A percentile compares a stretch with the other conserved stretches of the same genome.
phyloP scores from a whole-genome alignment of 1,140 invertebrate genomes.

The Drosophila teissieri region DNA sequence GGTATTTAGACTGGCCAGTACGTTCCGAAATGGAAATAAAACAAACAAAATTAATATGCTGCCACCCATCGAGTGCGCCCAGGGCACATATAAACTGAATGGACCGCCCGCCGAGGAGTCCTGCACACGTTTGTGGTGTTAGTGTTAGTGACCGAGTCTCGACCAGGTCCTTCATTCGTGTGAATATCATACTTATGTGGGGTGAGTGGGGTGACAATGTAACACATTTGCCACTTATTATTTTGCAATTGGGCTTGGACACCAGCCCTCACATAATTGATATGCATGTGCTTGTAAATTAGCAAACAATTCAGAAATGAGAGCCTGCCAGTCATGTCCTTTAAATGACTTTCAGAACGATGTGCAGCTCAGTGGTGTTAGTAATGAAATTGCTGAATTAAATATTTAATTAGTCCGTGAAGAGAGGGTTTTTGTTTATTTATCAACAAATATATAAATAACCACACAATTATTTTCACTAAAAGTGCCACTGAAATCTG shows the following conservation, averaged over 20 bases:
- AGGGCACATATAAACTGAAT: slow-evolving; percentile 34
- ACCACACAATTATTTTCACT: too few species aligned
- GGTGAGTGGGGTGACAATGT: neutral
- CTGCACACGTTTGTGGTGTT: neutral
- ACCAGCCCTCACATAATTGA: slow-evolving; percentile 25
- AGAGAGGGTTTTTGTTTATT: too few species aligned
- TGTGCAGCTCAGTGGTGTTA: slow-evolving; percentile 13
- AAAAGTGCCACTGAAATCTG: too few species aligned
- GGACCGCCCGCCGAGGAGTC: slow-evolving; percentile 23
- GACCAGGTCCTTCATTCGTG: neutral
- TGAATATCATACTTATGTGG: neutral
- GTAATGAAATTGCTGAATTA: neutral
- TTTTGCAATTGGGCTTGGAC: slow-evolving; percentile 27
- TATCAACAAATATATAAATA: too few species aligned
- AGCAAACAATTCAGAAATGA: slow-evolving; percentile 8
- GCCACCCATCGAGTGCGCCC: slow-evolving; percentile 33
- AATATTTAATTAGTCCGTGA: too few species aligned
- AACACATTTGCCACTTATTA: slow-evolving; percentile 22
- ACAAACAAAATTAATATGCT: slow-evolving; percentile 57
- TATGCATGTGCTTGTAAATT: slow-evolving; percentile 40
- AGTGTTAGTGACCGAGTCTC: neutral
- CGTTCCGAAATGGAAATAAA: slow-evolving; percentile 20
- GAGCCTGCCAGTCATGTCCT: slow-evolving; percentile 25
- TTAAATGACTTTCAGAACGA: slow-evolving; percentile 53
- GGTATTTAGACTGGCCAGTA: slow-evolving; percentile 26